Conservation (phyloP, 2,113 vertebrate species). For the Eurypyga helias region DNA sequence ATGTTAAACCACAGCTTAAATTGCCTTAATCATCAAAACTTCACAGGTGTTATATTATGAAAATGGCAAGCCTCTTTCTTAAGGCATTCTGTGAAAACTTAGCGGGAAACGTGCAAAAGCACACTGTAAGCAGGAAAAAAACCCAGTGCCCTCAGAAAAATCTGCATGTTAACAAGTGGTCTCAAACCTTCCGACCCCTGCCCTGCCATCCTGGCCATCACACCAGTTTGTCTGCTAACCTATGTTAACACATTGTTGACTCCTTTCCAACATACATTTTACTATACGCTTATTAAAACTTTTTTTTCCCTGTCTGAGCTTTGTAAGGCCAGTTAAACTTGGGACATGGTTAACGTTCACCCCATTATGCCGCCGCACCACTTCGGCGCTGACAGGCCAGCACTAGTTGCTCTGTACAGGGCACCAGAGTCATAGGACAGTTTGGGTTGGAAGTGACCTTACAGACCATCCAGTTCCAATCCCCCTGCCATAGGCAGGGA, state of each 20-base stretch:
- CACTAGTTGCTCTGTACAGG: background rate
- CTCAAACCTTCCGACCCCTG: background rate
- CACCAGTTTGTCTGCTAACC: background rate
- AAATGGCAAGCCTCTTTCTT: rapidly evolving
- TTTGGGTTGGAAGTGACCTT: too few species aligned
- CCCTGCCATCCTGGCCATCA: background rate
- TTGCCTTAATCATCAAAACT: background rate
- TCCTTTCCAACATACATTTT: rapidly evolving
- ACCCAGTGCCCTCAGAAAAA: background rate
- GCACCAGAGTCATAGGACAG: too few species aligned
- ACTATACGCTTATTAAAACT: too few species aligned
- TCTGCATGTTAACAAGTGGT: background rate
- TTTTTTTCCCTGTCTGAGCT: background rate
- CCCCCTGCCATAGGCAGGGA: too few species aligned
- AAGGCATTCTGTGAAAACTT: background rate
- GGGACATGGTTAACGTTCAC: rapidly evolving
- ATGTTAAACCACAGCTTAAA: background rate
- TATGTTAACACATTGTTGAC: rapidly evolving
- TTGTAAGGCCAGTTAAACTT: rapidly evolving
- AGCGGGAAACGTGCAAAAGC: background rate
- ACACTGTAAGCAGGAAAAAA: rapidly evolving
- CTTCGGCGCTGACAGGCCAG: rapidly evolving
- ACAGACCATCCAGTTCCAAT: too few species aligned
- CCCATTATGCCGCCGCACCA: rapidly evolving
- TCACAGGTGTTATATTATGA: too few species aligned